Conservation (phyloP, 2,888 invertebrate species). For the Entomobrya proxima region DNA sequence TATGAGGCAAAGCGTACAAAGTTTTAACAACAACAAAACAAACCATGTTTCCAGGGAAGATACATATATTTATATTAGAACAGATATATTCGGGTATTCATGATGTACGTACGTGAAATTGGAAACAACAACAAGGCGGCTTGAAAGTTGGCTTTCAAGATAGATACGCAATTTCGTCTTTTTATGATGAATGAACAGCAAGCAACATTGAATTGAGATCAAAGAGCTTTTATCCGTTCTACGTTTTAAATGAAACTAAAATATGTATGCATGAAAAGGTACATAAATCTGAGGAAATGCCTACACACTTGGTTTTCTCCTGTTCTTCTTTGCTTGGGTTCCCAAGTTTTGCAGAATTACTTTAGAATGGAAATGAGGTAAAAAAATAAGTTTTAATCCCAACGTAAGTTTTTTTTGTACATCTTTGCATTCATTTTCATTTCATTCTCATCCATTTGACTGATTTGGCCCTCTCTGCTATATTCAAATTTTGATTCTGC, state of each 20-base stretch:
- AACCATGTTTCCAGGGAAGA: no score
- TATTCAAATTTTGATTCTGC: no score
- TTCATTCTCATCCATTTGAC: no score
- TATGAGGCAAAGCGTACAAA: no score
- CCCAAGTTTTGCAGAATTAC: background rate
- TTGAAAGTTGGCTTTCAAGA: background rate
- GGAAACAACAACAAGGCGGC: background rate
- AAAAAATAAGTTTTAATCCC: no score
- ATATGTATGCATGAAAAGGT: slow-evolving; percentile 17
- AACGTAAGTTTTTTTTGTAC: no score
- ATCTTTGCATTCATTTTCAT: no score
- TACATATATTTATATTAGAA: no score
- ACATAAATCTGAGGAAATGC: background rate
- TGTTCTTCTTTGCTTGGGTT: background rate
- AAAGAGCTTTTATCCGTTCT: slow-evolving; percentile 28
- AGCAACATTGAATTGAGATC: slow-evolving; percentile 14
- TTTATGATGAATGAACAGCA: slow-evolving; percentile 31
- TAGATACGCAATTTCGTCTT: background rate
- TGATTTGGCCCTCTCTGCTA: no score
- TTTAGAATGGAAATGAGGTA: no score
- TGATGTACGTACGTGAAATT: slow-evolving; percentile 17
- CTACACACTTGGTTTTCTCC: background rate
- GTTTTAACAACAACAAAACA: no score
- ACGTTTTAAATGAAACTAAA: slow-evolving; percentile 22
- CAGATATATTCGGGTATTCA: slow-evolving; percentile 3